Evolutionary conservation across 2,888 invertebrate genomes (phyloP), one percentile per base, ranked within the genome.

Genomic region (Sinhomidia bicolor): DNA sequence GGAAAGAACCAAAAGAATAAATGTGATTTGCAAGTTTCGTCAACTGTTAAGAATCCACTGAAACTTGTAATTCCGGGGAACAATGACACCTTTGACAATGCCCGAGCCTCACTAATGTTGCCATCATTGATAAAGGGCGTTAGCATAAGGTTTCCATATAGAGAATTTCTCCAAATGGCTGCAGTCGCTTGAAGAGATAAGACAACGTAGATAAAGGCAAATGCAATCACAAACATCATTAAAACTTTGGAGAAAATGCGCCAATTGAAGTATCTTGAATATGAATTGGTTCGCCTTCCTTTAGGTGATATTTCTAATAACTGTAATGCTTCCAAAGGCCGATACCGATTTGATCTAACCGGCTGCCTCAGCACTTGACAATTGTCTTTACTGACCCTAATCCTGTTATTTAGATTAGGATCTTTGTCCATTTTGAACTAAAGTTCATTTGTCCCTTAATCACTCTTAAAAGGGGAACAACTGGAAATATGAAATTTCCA

Each of bases 1-100:
- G 97, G 97, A 93, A 98, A 98, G 93, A 97, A 98, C 98, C 98
- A 98, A 94, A 98, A 97, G 94, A 98, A 98, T 94, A 97, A 95
- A 93, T 98, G 97, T 0, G 97, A 97, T 92, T 96, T 95, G 92
- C 95, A 96, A 0, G 94, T 93, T 92, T 96, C 95, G 93, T 98
- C 96, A 0, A 98, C 98, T 0, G 98, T 98, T 81, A 98, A 94
- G 93, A 96, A 98, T 10, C 97, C 97, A n/a, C 97, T 95, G 93
- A 96, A 96, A 92, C 97, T 96, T 91, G 94, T 95, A 29, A 96
- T 94, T 14, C 95, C 94, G 0, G 85, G 85, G 44, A 90, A 89
- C 14, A 88, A 54, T 5, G 47, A 36, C 1, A 91, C 91, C 82
- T 57, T 94, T 94, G 76, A 84, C 92, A 17, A 94, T 93, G n/a